phyloP scores from a whole-genome alignment of 1,140 invertebrate species.

The Coelopa frigida region DNA sequence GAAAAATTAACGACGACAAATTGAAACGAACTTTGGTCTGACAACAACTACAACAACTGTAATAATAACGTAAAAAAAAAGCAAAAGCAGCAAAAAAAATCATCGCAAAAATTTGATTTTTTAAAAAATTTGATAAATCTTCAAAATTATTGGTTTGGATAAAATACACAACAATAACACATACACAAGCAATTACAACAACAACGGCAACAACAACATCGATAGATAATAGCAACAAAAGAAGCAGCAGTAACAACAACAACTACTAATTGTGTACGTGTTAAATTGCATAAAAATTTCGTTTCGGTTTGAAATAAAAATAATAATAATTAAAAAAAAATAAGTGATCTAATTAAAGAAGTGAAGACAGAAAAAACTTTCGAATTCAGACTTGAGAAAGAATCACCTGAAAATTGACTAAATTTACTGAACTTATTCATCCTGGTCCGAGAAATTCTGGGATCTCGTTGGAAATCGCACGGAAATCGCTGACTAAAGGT shows the following conservation, averaged over 20 bases:
- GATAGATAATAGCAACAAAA: conserved; percentile 5
- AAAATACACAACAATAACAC: conserved; percentile 22
- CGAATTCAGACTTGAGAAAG: too few relatives aligned
- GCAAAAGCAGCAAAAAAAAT: conserved; percentile 26
- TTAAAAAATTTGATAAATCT: conserved; percentile 41
- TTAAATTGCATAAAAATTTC: conserved; percentile 45
- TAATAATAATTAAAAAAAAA: conserved; percentile 16
- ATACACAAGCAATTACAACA: conserved; percentile 15
- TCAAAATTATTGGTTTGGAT: conserved; percentile 45
- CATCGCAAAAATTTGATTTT: conserved; percentile 34
- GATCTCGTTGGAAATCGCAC: too few relatives aligned
- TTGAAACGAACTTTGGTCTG: not conserved
- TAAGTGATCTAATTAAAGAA: conserved; percentile 17
- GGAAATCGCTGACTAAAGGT: too few relatives aligned
- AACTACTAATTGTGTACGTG: conserved; percentile 18
- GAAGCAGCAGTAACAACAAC: conserved; percentile 7
- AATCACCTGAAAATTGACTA: too few relatives aligned
- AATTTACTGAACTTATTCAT: too few relatives aligned
- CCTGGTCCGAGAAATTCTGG: too few relatives aligned
- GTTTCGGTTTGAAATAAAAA: conserved; percentile 28
- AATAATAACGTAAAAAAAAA: not conserved
- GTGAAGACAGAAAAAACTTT: conserved; percentile 2
- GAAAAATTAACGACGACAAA: conserved; percentile 5
- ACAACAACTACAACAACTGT: not conserved
- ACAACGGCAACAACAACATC: conserved; percentile 16